Evolutionary conservation across 2,888 invertebrate genomes (phyloP).

Genomic region (Drosophila quinaria): DNA sequence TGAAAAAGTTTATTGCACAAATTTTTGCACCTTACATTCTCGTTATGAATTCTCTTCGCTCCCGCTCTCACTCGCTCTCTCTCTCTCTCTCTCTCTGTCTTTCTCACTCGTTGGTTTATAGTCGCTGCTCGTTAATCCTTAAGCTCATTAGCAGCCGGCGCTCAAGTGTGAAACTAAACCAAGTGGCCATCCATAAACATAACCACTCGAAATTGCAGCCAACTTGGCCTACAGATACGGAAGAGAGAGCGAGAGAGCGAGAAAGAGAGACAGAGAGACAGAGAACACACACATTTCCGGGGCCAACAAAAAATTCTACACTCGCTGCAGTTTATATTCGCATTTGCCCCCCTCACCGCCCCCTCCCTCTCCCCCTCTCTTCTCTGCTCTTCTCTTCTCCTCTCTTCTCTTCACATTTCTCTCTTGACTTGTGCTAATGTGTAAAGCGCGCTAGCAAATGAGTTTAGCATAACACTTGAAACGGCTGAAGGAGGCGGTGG

Average conservation of each 20-base stretch:
- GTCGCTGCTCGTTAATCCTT: slow-evolving; percentile 59
- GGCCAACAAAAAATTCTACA: slow-evolving; percentile 45
- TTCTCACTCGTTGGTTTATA: not conserved
- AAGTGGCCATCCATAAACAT: slow-evolving; percentile 72
- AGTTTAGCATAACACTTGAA: slow-evolving; percentile 48
- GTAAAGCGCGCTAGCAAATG: slow-evolving; percentile 69
- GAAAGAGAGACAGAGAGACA: not conserved
- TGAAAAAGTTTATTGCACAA: slow-evolving; percentile 34
- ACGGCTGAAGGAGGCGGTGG: not conserved
- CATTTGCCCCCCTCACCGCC: not conserved
- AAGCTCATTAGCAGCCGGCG: slow-evolving; percentile 75
- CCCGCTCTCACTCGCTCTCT: not conserved
- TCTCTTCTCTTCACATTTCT: not conserved
- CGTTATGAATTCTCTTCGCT: slow-evolving; percentile 3
- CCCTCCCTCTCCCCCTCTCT: not conserved
- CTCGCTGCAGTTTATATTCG: slow-evolving; percentile 42
- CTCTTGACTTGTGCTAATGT: slow-evolving; percentile 26
- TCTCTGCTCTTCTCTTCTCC: not conserved
- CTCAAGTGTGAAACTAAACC: slow-evolving; percentile 76
- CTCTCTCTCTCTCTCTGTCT: not conserved
- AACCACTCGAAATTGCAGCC: slow-evolving; percentile 42
- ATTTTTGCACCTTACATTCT: slow-evolving; percentile 18
- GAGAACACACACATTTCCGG: slow-evolving; percentile 14
- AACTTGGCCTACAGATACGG: slow-evolving; percentile 5
- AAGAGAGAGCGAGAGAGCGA: not conserved